phyloP scores from a whole-genome alignment of 23 tunicate genomes.

The Styela plicata region DNA sequence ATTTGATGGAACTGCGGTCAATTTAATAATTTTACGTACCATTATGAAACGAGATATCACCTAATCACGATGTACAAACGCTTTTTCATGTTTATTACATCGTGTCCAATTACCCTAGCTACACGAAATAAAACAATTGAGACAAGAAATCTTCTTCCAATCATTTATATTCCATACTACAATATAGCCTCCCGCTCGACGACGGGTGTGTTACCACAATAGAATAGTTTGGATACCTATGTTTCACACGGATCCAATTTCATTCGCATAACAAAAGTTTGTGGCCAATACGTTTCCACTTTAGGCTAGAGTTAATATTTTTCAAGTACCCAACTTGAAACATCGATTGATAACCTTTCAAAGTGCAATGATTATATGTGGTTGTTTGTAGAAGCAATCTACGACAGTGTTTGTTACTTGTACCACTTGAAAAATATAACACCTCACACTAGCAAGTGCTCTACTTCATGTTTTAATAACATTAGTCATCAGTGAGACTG shows the following conservation, averaged over 20 bases:
- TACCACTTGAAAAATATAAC: too few relatives aligned
- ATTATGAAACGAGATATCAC: background rate
- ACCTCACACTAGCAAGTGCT: too few relatives aligned
- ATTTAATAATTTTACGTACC: too few relatives aligned
- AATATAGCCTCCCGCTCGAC: background rate
- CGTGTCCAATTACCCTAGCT: background rate
- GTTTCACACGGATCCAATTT: background rate
- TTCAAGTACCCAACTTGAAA: background rate
- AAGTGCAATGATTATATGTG: background rate
- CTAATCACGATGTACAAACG: background rate
- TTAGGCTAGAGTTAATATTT: background rate
- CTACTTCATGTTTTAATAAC: too few relatives aligned
- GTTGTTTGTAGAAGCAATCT: background rate
- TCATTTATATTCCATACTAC: background rate
- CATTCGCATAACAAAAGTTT: background rate
- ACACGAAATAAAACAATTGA: background rate
- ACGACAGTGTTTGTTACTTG: background rate
- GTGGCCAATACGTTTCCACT: background rate
- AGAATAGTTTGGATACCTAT: background rate
- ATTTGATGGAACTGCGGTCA: too few relatives aligned
- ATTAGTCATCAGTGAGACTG: too few relatives aligned
- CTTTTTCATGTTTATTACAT: background rate
- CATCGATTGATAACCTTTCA: background rate
- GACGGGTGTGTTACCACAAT: background rate
- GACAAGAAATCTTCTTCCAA: background rate